phyloP scores from a whole-genome alignment of 2,797 vertebrate species.

The Gallinago solitaria region DNA sequence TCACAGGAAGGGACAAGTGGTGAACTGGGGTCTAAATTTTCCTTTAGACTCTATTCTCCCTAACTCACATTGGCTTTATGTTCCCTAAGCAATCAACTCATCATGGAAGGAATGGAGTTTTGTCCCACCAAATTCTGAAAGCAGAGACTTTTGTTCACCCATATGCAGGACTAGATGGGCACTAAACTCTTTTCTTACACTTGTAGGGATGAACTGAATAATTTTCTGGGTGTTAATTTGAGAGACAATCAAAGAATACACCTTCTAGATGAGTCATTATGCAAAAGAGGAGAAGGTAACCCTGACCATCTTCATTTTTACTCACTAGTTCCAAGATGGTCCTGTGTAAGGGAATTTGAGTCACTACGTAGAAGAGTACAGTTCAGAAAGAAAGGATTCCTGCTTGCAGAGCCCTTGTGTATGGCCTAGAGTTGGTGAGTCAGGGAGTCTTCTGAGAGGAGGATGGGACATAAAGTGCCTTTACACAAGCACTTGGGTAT shows the following conservation, averaged over 20 bases:
- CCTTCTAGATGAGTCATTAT: background rate
- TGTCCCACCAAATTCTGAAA: background rate
- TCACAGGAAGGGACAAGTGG: background rate
- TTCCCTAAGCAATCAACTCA: background rate
- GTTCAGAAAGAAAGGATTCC: background rate
- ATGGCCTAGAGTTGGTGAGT: rapidly evolving
- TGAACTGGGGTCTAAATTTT: background rate
- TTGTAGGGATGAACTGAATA: rapidly evolving
- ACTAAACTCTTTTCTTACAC: background rate
- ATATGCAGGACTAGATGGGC: rapidly evolving
- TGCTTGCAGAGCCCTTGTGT: background rate
- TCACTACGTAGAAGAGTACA: background rate
- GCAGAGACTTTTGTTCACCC: background rate
- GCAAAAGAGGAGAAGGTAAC: background rate
- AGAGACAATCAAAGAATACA: background rate
- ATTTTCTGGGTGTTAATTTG: background rate
- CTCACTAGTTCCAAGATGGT: background rate
- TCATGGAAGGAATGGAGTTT: background rate
- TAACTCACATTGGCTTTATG: background rate
- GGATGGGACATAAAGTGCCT: background rate
- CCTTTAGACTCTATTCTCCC: background rate
- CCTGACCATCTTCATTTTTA: background rate
- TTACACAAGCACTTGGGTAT: background rate
- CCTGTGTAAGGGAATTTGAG: rapidly evolving
- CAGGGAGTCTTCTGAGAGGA: background rate